Evolutionary conservation across 2,113 vertebrate genomes (phyloP).

Genomic region (Epinephelus cyanopodus): DNA sequence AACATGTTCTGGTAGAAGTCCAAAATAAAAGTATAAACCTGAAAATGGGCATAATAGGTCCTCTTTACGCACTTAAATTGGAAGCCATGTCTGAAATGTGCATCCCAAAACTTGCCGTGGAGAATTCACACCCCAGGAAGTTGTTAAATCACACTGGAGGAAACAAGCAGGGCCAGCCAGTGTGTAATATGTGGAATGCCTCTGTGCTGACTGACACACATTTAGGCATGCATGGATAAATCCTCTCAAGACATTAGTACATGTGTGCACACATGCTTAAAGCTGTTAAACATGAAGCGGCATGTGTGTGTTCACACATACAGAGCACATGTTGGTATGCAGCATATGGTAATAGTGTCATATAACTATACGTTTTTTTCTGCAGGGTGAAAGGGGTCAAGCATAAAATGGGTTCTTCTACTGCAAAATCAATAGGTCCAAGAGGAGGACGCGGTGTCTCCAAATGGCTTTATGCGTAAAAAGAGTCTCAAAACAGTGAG

Average conservation of each 20-base stretch:
- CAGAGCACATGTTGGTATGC: slow-evolving; percentile 2
- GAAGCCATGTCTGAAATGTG: slow-evolving; percentile 56
- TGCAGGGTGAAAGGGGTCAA: slow-evolving; percentile 35
- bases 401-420: slow-evolving; percentile 16
- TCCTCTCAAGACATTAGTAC: slow-evolving; percentile 22
- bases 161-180: slow-evolving; percentile 21
- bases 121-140: slow-evolving; percentile 46
- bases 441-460: slow-evolving; percentile 11
- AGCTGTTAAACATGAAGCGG: slow-evolving; percentile 39
- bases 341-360: slow-evolving; percentile 30
- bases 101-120: slow-evolving; percentile 15
- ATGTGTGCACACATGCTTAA: slow-evolving; percentile 33
- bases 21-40: too few relatives aligned
- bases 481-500: slow-evolving; percentile 12
- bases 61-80: too few relatives aligned
- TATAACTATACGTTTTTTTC: neutral
- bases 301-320: slow-evolving; percentile 21
- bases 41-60: too few relatives aligned
- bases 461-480: neutral
- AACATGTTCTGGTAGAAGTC: too few relatives aligned
- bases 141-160: slow-evolving; percentile 53
- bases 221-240: slow-evolving; percentile 43
- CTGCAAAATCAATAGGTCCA: neutral
- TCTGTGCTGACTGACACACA: slow-evolving; percentile 19
- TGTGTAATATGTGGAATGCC: slow-evolving; percentile 60